Conservation (phyloP, 2,113 vertebrate genomes). For the Urocitellus parryii region DNA sequence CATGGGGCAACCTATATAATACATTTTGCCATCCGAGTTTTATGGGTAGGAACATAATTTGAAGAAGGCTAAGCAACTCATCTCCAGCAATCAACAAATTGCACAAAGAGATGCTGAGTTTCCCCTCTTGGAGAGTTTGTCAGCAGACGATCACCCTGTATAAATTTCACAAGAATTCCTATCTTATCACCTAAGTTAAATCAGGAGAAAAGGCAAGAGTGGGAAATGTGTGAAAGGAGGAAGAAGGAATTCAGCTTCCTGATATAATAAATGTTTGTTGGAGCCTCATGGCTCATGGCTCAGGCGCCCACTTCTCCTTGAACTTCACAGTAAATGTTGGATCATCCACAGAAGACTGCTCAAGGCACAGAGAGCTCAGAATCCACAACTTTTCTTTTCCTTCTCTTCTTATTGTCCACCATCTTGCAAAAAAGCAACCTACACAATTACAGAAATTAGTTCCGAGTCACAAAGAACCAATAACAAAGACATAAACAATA, state of each 20-base stretch:
- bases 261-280: background rate
- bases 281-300: background rate
- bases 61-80: background rate
- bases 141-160: background rate
- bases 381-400: background rate
- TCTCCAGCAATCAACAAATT: slow-evolving; percentile 28
- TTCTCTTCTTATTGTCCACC: background rate
- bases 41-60: background rate
- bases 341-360: background rate
- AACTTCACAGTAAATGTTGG: background rate
- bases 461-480: background rate
- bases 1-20: background rate
- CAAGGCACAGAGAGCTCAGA: background rate
- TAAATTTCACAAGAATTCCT: background rate
- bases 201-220: background rate
- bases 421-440: background rate
- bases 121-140: background rate
- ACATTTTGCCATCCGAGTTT: background rate
- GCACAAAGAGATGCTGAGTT: background rate
- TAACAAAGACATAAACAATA: background rate
- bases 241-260: background rate
- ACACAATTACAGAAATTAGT: background rate
- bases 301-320: no score
- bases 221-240: background rate
- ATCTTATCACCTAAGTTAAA: background rate